Evolutionary conservation across 1,140 invertebrate genomes (phyloP), one percentile per base, ranked within the genome.

Genomic region (Neotoxoptera formosana): DNA sequence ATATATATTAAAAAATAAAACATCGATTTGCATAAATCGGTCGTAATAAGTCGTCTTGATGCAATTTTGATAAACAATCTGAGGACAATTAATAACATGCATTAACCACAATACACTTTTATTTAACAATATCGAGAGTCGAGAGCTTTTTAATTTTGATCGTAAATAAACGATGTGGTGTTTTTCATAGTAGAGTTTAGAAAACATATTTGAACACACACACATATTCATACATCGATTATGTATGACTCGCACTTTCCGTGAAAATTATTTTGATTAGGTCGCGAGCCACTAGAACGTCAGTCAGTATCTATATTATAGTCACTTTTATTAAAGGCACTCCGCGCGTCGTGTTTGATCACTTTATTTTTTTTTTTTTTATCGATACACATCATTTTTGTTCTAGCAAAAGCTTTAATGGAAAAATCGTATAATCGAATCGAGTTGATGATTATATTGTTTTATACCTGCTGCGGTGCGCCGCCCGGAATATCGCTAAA

Each of bases 361-460:
- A 86, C 25, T 47, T 47, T n/a, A n/a, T 34, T 2, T n/a, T 48
- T 86, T 87, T 47, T 47, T 87, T n/a, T n/a, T n/a, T n/a, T n/a
- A n/a, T n/a, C n/a, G n/a, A n/a, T 48, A 47, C 34, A 23, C 0
- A 34, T n/a, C 45, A 87, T 87, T 87, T 87, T 86, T 45, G 41
- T 86, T 41, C 30, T 47, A 45, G 45, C 14, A 87, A 48, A 87
- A 87, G n/a, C 47, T 87, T 87, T 87, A 87, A 87, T 87, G 86
- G 30, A 87, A 87, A 84, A 48, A n/a, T 36, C 45, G 86, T 48
- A 47, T 86, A 86, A 86, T 86, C 51, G 47, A 87, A 87, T 87
- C 17, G 86, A n/a, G 25, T 2, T n/a, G 11, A 47, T 48, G 86
- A 51, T 87, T 87, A 48, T n/a, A n/a, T n/a, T n/a, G n/a, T 87